Evolutionary conservation across 2,113 vertebrate species (phyloP), one percentile per base, ranked within the genome.

Genomic region (Ceratotherium simum): DNA sequence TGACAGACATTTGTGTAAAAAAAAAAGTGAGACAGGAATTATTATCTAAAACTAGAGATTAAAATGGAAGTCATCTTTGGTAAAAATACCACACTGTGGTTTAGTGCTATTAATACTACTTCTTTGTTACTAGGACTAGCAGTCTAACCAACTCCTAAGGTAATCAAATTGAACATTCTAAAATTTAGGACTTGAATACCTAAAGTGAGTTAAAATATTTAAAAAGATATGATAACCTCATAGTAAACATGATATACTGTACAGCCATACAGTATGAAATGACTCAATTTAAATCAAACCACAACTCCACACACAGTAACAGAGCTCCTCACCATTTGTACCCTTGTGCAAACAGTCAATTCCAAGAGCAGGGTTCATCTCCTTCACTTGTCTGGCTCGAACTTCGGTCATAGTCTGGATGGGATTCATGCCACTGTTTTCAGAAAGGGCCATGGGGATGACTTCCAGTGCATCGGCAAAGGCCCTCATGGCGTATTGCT

Each of bases 361-460:
- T 56, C 99, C 99, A 0, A 99, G 99, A 48, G 99, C 99, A 16
- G 99, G 95, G 97, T 99, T 99, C 86, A 83, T 98, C 67, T 99
- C 99, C 96, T 99, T 99, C 97, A 99, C 99, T 94, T 99, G 99
- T 91, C 97, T 99, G 48, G 99, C 99, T 89, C 99, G 98, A 95
- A 99, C 99, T 98, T 99, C 99, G 0, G 99, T 99, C 99, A 99
- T 99, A 0, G 99, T 99, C 98, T 99, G 99, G 97, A 99, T 99
- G 16, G 99, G 99, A 95, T 99, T 99, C 98, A 99, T 99, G 2
- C 99, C 99, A 0, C 99, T 99, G 98, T 99, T 99, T 97, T 99
- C 99, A 0, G 99, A 98, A 9, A 99, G 98, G 0, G 99, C 99
- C 99, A 99, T 99, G 33, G 99, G 99, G 98, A 99, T 99, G 16